These are phyloP conservation scores for Phataginus tetradactyla DNA, from an alignment of 2,797 vertebrate species.

Conservation along the genomic window DNA sequence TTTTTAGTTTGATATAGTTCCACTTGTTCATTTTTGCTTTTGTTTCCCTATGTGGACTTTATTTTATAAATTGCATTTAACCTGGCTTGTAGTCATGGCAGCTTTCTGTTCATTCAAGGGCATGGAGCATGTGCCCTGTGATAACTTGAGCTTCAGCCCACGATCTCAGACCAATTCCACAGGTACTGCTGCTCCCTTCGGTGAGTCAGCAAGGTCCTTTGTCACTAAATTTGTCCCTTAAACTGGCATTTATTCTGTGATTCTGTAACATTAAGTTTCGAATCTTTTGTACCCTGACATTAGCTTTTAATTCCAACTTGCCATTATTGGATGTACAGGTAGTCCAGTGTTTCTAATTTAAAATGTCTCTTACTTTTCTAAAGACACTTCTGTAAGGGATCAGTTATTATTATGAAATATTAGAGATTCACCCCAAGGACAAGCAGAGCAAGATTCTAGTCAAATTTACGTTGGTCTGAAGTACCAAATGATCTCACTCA, in stretches of 20 bases:
- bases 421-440: not conserved
- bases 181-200: not conserved
- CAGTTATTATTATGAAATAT: not conserved
- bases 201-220: not conserved
- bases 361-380: not conserved
- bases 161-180: not conserved
- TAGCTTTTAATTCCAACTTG: not conserved
- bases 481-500: no score
- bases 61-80: not conserved
- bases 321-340: not conserved
- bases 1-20: no score
- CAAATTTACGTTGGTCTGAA: not conserved
- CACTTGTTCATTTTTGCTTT: no score
- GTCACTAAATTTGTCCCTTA: not conserved
- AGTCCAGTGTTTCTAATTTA: not conserved
- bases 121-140: not conserved
- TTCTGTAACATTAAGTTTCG: not conserved
- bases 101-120: not conserved
- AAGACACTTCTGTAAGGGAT: not conserved
- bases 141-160: not conserved
- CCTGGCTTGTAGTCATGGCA: not conserved
- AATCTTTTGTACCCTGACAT: not conserved
- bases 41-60: not conserved
- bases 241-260: not conserved
- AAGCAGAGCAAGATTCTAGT: not conserved